Evolutionary conservation across 2,797 vertebrate genomes (phyloP).

Genomic region (Acanthis flammea): DNA sequence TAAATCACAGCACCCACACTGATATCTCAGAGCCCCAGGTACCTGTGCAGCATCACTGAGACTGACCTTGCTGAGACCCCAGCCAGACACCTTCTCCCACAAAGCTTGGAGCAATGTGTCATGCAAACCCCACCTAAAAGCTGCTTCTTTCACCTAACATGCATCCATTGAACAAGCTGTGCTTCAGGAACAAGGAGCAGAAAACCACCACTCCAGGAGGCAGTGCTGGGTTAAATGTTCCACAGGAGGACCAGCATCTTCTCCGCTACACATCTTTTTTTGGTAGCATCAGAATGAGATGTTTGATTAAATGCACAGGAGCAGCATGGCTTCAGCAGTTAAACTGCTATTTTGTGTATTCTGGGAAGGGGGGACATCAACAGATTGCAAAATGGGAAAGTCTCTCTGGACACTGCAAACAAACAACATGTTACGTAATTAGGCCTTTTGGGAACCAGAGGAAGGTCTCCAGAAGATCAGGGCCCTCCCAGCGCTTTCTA

Average conservation of each 20-base stretch:
- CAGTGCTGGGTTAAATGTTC: not conserved
- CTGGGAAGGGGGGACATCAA: conserved; percentile 11
- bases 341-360: not conserved
- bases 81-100: not conserved
- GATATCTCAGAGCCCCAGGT: not conserved
- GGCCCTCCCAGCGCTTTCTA: not conserved
- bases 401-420: not conserved
- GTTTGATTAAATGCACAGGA: not conserved
- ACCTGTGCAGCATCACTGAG: not conserved
- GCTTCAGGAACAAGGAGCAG: not conserved
- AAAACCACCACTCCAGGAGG: not conserved
- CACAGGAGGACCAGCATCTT: not conserved
- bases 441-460: not conserved
- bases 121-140: not conserved
- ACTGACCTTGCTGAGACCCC: not conserved
- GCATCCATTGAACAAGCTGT: not conserved
- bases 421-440: conserved; percentile 40
- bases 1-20: not conserved
- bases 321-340: not conserved
- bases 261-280: not conserved
- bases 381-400: conserved; percentile 13
- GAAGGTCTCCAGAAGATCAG: conserved; percentile 27
- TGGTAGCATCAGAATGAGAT: not conserved
- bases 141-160: not conserved
- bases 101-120: not conserved